Base-by-base conservation (phyloP, 2,888 invertebrate species). In the Eristalis pertinax region DNA sequence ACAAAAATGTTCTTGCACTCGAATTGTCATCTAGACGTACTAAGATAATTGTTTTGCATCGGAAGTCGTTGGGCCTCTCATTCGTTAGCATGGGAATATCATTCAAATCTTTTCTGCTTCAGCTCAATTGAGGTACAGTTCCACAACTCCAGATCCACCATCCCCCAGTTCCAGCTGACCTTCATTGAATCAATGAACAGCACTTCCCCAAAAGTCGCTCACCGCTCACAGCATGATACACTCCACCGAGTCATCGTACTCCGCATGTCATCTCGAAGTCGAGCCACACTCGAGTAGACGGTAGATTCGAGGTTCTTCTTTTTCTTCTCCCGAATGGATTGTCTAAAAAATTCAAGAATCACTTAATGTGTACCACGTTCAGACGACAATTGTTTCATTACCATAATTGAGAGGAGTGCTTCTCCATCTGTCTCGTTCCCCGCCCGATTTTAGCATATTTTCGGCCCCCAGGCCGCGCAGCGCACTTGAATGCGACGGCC, bases 331-430 rank as follows among this genome's bases (percentile, higher is more conserved):
- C 79, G 79, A 76, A 67, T 67, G 80, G 84, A 88, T 84, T 86
- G 75, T 86, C 88, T 86, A 84, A 78, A 50, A 19, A 89, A 89
- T 87, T 89, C 89, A 89, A 89, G 89, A 89, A 85, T 82, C 88
- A 88, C 89, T 89, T 89, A 84, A 89, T 86, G 88, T 84, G 88
- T 86, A 81, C 80, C 85, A 77, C 83, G 60, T 68, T 81, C 80
- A 89, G 84, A 87, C 86, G 90, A 89, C 89, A 89, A 90, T 90
- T 90, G 89, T 90, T 90, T 90, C 90, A 90, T 90, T 90, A 89
- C 89, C 90, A 90, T 90, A 90, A 90, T 90, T 90, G 90, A 87
- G 86, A 88, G 84, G 84, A 87, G 87, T 87, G 87, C 84, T 84
- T 87, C 79, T 79, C 87, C 79, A 78, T 83, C 84, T 84, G 84